Evolutionary conservation across 2,888 invertebrate species (phyloP).

Genomic region (Noctua fimbriata): DNA sequence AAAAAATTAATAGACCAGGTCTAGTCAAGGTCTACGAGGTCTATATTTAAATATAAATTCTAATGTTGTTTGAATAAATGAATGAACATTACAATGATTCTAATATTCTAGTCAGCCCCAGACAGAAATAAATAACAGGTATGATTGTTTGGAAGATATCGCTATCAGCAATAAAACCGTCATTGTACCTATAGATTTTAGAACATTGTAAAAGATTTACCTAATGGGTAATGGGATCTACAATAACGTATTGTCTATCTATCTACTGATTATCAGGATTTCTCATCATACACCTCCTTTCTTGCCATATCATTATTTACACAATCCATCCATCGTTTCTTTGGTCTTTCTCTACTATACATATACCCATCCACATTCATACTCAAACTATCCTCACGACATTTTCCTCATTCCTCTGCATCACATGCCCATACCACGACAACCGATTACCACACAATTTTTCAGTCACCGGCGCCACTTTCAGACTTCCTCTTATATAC

Average conservation of each 20-base stretch:
- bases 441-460: no score
- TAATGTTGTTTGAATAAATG: background rate
- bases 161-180: background rate
- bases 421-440: no score
- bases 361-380: no score
- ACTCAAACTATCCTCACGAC: no score
- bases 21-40: constrained; percentile 10
- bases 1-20: background rate
- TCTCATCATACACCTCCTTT: no score
- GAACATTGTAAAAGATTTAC: background rate
- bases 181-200: background rate
- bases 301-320: no score
- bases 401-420: no score
- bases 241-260: background rate
- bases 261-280: background rate
- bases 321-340: no score
- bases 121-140: background rate
- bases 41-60: background rate
- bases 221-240: background rate
- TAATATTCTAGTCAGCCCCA: background rate
- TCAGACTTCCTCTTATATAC: no score
- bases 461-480: no score
- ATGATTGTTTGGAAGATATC: background rate
- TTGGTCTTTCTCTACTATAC: no score
- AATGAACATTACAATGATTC: background rate